These are phyloP conservation scores for Meteorus cinctellus DNA, from an alignment of 2,888 invertebrate species.

Conservation along the genomic window DNA sequence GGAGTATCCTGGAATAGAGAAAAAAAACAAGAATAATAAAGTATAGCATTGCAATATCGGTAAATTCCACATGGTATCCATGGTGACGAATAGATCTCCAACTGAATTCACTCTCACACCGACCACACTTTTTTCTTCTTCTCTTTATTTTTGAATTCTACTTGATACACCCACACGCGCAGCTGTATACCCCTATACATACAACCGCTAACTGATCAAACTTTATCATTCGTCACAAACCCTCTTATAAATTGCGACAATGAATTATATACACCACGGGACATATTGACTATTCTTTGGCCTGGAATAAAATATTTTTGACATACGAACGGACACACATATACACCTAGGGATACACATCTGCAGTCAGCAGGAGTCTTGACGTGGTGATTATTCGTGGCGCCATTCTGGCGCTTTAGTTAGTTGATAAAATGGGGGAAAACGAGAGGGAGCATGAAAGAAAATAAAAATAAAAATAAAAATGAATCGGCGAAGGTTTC, in stretches of 20 bases:
- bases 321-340: no score
- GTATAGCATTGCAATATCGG: no score
- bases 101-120: not conserved
- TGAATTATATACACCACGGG: not conserved
- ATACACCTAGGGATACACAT: not conserved
- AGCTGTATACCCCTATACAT: not conserved
- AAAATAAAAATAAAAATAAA: not conserved
- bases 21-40: constrained; percentile 47
- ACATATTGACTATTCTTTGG: constrained; percentile 15
- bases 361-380: not conserved
- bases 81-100: no score
- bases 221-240: not conserved
- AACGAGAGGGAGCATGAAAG: not conserved
- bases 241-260: not conserved
- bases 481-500: not conserved
- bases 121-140: not conserved
- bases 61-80: no score
- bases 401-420: not conserved
- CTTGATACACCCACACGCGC: not conserved
- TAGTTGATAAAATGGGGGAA: not conserved
- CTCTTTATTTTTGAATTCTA: not conserved
- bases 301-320: not conserved
- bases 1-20: constrained; percentile 78
- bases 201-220: not conserved
- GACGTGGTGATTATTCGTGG: constrained; percentile 1